Evolutionary conservation across 2,113 vertebrate species (phyloP), one percentile per base, ranked within the genome.

Genomic region (Nematolebias whitei): DNA sequence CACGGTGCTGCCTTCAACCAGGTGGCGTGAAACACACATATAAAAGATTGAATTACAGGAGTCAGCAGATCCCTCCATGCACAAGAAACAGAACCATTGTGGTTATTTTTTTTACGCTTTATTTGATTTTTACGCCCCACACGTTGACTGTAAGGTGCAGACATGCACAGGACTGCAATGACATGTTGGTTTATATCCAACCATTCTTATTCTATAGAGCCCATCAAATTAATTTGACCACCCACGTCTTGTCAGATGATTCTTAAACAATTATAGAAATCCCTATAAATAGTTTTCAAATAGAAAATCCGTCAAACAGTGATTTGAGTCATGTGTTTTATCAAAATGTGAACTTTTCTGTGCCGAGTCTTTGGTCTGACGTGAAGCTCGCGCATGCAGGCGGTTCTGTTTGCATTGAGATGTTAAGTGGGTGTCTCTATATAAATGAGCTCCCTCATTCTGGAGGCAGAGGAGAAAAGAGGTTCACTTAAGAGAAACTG

Each of bases 371-470:
- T 45, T 54, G 52, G 56, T 61, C 70, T 60, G 64, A 66, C 12
- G 18, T 47, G 71, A 3, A 29, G 26, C 78, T n/a, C n/a, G n/a
- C n/a, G n/a, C n/a, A n/a, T n/a, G n/a, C 76, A 63, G 79, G 60
- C 64, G 75, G 80, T 75, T 65, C 74, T 69, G 58, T 72, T 79
- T 76, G 54, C 84, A 91, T 95, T 94, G 87, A 93, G 65, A 95
- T 94, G 93, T 85, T 92, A 94, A 94, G 84, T 83, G 74, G 70
- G 85, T 71, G 76, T 75, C 64, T 29, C 79, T 86, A 89, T 94
- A 94, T 93, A 93, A 92, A 90, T 72, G 38, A 64, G 69, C 83
- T 81, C 72, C 82, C 50, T 56, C 85, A 89, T 63, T 87, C 66
- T 12, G 24, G 49, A 18, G 23, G 3, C 44, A 54, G 44, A 70